These are phyloP conservation scores for Sander lucioperca DNA, from an alignment of 2,113 vertebrate genomes.

Conservation along the genomic window DNA sequence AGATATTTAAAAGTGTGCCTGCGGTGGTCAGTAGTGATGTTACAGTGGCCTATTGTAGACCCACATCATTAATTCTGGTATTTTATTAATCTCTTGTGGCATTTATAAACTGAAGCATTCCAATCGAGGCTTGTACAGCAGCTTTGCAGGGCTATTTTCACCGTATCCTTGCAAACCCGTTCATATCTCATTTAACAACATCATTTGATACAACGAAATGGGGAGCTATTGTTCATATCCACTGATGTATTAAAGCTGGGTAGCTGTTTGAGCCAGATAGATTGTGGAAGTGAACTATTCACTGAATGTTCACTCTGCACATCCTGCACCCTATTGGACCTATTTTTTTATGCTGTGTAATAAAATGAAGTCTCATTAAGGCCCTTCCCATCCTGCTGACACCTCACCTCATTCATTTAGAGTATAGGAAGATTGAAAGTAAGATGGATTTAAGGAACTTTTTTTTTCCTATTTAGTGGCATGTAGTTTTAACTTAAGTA, in stretches of 20 bases:
- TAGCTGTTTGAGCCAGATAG: conserved; percentile 2
- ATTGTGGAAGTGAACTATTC: conserved; percentile 5
- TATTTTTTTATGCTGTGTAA: conserved; percentile 15
- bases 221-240: conserved; percentile 15
- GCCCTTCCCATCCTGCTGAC: not conserved
- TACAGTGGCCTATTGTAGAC: not conserved
- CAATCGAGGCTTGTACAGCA: not conserved
- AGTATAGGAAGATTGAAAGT: not conserved
- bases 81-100: conserved; percentile 5
- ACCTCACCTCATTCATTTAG: conserved; percentile 3
- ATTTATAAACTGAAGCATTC: not conserved
- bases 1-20: not conserved
- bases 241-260: conserved; percentile 19
- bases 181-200: not conserved
- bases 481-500: not conserved
- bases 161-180: not conserved
- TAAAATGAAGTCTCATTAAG: not conserved
- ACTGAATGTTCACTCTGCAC: conserved; percentile 1
- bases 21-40: conserved; percentile 5
- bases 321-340: not conserved
- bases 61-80: not conserved
- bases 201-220: not conserved
- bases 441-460: conserved; percentile 9
- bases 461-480: not conserved
- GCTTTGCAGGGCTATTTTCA: not conserved